phyloP scores from a whole-genome alignment of 1,140 invertebrate genomes.

The Achroia grisella region DNA sequence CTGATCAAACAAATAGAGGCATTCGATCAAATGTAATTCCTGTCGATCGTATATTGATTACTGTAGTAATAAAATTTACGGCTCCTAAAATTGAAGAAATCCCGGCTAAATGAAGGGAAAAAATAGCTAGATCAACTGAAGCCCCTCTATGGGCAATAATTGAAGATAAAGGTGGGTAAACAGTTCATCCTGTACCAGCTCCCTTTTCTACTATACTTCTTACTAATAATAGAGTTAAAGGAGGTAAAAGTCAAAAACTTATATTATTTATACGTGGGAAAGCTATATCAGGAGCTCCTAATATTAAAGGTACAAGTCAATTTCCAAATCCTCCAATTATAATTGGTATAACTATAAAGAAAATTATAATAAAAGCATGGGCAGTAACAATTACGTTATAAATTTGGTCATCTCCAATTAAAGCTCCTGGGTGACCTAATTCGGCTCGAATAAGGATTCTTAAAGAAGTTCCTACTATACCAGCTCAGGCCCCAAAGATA shows the following conservation, averaged over 20 bases:
- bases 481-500: constrained; percentile 79
- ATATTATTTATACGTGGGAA: too few relatives aligned
- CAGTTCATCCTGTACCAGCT: constrained; percentile 75
- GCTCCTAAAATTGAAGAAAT: constrained; percentile 80
- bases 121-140: constrained; percentile 81
- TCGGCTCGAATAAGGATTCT: constrained; percentile 81
- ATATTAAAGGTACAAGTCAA: constrained; percentile 83
- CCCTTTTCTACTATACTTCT: constrained; percentile 76
- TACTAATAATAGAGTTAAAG: constrained; percentile 75
- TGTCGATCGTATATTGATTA: constrained; percentile 74
- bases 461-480: constrained; percentile 77
- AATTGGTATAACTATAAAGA: constrained; percentile 82
- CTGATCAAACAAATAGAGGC: constrained; percentile 78
- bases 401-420: constrained; percentile 80
- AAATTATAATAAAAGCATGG: constrained; percentile 87
- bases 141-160: constrained; percentile 73
- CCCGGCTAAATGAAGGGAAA: constrained; percentile 79
- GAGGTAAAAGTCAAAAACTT: constrained; percentile 23
- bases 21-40: constrained; percentile 71
- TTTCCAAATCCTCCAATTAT: constrained; percentile 88
- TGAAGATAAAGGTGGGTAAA: constrained; percentile 79
- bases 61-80: constrained; percentile 79
- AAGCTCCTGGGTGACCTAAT: constrained; percentile 74
- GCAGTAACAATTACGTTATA: constrained; percentile 83
- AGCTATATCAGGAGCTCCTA: constrained; percentile 83